These are phyloP conservation scores for Rhynchophorus ferrugineus DNA, from an alignment of 1,140 invertebrate species.

Conservation along the genomic window DNA sequence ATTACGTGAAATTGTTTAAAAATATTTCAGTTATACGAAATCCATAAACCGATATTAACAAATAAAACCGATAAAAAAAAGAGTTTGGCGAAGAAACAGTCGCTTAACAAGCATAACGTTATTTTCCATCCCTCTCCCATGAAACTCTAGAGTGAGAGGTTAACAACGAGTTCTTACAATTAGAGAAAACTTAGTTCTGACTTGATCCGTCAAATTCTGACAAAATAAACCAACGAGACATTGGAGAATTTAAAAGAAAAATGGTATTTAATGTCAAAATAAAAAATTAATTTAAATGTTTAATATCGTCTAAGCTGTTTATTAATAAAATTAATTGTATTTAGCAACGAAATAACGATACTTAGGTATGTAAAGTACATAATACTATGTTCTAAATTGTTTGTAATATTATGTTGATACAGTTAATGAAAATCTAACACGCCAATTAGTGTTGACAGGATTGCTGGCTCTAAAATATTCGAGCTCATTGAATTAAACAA, in stretches of 20 bases:
- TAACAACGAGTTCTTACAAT: not conserved
- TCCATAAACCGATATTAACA: constrained; percentile 6
- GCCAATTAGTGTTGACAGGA: not conserved
- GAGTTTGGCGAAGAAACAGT: constrained; percentile 5
- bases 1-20: too few relatives aligned
- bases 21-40: constrained; percentile 1
- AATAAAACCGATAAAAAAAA: constrained; percentile 2
- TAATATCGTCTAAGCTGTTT: too few relatives aligned
- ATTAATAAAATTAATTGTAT: too few relatives aligned
- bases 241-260: not conserved
- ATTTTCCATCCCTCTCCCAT: not conserved
- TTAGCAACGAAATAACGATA: too few relatives aligned
- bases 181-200: not conserved
- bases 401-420: too few relatives aligned
- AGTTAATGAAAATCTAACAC: not conserved
- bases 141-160: not conserved
- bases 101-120: constrained; percentile 6
- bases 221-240: too few relatives aligned
- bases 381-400: too few relatives aligned
- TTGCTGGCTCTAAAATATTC: not conserved
- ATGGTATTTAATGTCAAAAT: not conserved
- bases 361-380: too few relatives aligned
- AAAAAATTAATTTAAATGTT: too few relatives aligned
- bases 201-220: not conserved
- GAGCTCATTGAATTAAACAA: constrained; percentile 2